Percentiles rank a stretch among this genome's conserved stretches.
Conservation (phyloP, 2,888 invertebrate genomes). For the Eutolmus rufibarbis region DNA sequence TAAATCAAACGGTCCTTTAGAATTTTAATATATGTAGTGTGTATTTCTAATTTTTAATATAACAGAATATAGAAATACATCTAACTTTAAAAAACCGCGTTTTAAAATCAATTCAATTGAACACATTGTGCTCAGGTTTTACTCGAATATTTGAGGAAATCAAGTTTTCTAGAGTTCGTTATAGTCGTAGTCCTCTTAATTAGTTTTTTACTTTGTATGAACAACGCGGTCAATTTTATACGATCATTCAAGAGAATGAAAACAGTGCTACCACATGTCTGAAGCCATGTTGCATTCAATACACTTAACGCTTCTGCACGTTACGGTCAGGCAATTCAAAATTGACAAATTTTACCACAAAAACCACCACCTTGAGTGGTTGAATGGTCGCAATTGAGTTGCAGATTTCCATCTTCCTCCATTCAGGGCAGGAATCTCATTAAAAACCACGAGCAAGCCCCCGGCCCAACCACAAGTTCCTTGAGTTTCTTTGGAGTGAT, state of each 20-base stretch:
- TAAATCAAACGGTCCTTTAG: too few species aligned
- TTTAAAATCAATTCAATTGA: too few species aligned
- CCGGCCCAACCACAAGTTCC: not conserved
- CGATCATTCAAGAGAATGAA: not conserved
- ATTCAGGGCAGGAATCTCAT: not conserved
- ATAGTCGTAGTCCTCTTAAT: not conserved
- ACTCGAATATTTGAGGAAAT: too few species aligned
- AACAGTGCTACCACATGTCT: not conserved
- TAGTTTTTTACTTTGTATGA: not conserved
- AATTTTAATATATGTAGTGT: too few species aligned
- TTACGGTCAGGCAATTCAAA: not conserved
- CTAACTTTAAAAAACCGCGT: too few species aligned
- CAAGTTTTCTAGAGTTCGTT: too few species aligned
- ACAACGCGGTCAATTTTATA: not conserved
- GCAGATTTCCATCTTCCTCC: not conserved
- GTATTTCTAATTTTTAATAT: too few species aligned
- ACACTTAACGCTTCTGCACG: not conserved
- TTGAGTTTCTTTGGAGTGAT: not conserved
- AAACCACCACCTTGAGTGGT: not conserved
- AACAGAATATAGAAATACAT: too few species aligned
- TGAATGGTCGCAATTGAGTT: not conserved
- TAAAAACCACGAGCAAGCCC: not conserved
- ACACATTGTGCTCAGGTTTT: too few species aligned
- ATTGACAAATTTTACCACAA: not conserved
- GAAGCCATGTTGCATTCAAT: not conserved